Percentiles rank a stretch among this genome's conserved stretches.
These are phyloP conservation scores for Furnarius figulus DNA, from an alignment of 2,113 vertebrate species.

Conservation along the genomic window DNA sequence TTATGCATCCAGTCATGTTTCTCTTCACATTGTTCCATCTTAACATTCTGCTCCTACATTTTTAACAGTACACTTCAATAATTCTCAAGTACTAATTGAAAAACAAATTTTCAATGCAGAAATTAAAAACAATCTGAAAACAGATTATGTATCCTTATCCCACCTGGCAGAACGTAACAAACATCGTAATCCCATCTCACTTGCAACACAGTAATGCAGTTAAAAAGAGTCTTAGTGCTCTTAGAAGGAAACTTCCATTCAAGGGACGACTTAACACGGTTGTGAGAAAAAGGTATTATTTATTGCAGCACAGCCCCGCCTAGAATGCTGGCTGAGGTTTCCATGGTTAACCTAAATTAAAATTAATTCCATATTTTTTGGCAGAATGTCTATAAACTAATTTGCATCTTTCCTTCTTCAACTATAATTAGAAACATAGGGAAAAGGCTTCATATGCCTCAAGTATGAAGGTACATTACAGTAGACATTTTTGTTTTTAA, in stretches of 20 bases:
- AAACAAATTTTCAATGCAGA: constrained; percentile 1
- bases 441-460: not conserved
- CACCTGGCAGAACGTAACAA: not conserved
- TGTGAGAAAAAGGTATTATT: constrained; percentile 26
- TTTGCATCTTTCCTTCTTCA: constrained; percentile 32
- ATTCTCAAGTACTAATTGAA: constrained; percentile 12
- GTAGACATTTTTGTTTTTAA: not conserved
- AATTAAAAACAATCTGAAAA: constrained; percentile 39
- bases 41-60: not conserved
- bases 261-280: not conserved
- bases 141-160: constrained; percentile 16
- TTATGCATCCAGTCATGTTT: not conserved
- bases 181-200: not conserved
- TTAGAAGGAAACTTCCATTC: constrained; percentile 20
- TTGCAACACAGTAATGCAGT: not conserved
- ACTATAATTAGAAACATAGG: constrained; percentile 24
- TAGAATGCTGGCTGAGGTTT: constrained; percentile 34
- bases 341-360: constrained; percentile 54
- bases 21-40: not conserved
- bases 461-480: constrained; percentile 22
- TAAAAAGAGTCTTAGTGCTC: not conserved
- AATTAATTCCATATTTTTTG: constrained; percentile 40
- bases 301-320: not conserved
- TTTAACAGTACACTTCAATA: not conserved
- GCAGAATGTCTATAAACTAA: constrained; percentile 9